Base-by-base conservation (phyloP, 1,140 invertebrate species). In the Brachionus manjavacas region DNA sequence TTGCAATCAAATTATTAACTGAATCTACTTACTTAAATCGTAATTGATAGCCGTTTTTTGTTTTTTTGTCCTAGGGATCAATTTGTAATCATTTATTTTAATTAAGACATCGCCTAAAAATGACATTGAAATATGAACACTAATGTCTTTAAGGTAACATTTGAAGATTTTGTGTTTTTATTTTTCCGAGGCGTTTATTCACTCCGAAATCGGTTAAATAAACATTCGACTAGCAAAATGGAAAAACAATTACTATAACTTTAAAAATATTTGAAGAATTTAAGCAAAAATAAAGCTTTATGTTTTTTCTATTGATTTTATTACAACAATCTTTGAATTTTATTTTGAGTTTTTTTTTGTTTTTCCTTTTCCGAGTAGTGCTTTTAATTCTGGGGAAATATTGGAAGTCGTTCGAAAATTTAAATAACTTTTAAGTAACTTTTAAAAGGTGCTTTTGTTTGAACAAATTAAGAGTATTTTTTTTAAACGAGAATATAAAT, bases 61-160 rank as follows among this genome's bases (percentile, higher is more conserved):
- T 7, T 20, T 20, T n/a, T 55, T 60, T 60, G 4, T 60, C 52
- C 9, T 60, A 23, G 4, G 20, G 52, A 60, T 16, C 20, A 60
- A 60, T 60, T 60, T 60, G 52, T 60, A 60, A 60, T 60, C 52
- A 60, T 60, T 60, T 23, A 9, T 55, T 60, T 60, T 60, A 60
- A 60, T 60, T 60, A 60, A 20, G n/a, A 60, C 52, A 60, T 23
- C 8, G 52, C 52, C 52, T 60, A 9, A 60, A 60, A 60, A 20
- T 60, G 52, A 60, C 52, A 60, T 60, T 60, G 52, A 60, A 60
- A 60, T 60, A 60, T 60, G 52, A 60, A 60, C 52, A 60, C 52
- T 20, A 60, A 60, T 60, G 52, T 60, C 16, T 60, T 60, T 8
- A 60, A 60, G 52, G 52, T 60, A 60, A 60, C 52, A 60, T 60